Percentiles rank a stretch among this genome's conserved stretches.
Evolutionary conservation across 2,888 invertebrate genomes (phyloP).

Genomic region (Syrphus vitripennis): DNA sequence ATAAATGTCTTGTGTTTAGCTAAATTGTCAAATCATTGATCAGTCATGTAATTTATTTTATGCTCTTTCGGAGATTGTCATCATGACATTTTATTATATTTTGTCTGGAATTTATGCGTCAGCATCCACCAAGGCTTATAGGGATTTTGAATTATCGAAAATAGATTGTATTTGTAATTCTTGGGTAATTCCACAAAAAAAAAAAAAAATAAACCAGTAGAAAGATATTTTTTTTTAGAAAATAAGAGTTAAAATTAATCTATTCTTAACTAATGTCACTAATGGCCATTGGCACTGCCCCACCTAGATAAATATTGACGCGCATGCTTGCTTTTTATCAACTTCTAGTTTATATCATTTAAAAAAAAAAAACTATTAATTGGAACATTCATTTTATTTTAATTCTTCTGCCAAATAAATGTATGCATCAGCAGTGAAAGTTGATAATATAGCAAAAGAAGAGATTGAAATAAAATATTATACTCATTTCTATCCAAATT

Average conservation of each 20-base stretch:
- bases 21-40: constrained; percentile 23
- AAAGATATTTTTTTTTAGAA: neutral
- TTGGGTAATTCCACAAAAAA: neutral
- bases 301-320: neutral
- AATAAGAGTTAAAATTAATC: neutral
- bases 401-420: constrained; percentile 28
- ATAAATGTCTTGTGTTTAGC: neutral
- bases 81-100: neutral
- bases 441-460: neutral
- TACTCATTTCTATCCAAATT: constrained; percentile 31
- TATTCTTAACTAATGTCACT: constrained; percentile 6
- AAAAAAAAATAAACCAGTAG: neutral
- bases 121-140: neutral
- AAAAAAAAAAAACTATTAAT: constrained; percentile 14
- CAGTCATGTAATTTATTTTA: constrained; percentile 18
- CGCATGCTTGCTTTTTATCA: neutral
- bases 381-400: neutral
- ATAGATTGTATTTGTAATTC: neutral
- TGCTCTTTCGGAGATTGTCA: constrained; percentile 17
- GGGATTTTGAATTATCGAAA: neutral
- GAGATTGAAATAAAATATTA: constrained; percentile 9
- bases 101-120: neutral
- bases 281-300: too few species aligned
- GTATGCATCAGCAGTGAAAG: constrained; percentile 56
- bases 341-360: neutral